These are phyloP conservation scores for Trogon melanurus DNA, from an alignment of 2,113 vertebrate genomes.

Conservation along the genomic window DNA sequence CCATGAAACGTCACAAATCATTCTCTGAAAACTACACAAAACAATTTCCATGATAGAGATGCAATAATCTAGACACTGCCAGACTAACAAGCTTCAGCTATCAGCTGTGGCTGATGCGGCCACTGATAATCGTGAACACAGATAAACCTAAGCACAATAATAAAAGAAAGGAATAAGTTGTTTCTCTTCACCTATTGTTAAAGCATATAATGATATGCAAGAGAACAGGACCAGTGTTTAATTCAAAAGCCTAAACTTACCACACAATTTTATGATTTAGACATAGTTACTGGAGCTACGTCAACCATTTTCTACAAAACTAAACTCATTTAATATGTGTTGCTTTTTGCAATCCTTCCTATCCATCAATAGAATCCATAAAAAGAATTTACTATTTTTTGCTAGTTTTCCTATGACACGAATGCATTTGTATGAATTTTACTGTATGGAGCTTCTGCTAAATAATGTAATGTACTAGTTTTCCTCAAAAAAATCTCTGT, in stretches of 20 bases:
- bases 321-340: not conserved
- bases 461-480: not conserved
- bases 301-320: not conserved
- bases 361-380: not conserved
- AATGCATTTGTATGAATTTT: not conserved
- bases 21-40: not conserved
- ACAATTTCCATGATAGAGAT: not conserved
- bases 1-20: not conserved
- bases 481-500: not conserved
- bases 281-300: not conserved
- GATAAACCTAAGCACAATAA: not conserved
- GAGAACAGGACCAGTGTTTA: not conserved
- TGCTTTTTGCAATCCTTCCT: not conserved
- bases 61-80: not conserved
- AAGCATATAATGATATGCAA: not conserved
- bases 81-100: not conserved
- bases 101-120: not conserved
- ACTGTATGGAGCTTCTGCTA: not conserved
- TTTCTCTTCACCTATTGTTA: not conserved
- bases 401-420: not conserved
- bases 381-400: not conserved
- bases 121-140: not conserved
- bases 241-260: not conserved
- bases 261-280: not conserved
- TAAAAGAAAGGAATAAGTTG: not conserved